Conservation (phyloP, 2,888 invertebrate species). For the Salticus scenicus region DNA sequence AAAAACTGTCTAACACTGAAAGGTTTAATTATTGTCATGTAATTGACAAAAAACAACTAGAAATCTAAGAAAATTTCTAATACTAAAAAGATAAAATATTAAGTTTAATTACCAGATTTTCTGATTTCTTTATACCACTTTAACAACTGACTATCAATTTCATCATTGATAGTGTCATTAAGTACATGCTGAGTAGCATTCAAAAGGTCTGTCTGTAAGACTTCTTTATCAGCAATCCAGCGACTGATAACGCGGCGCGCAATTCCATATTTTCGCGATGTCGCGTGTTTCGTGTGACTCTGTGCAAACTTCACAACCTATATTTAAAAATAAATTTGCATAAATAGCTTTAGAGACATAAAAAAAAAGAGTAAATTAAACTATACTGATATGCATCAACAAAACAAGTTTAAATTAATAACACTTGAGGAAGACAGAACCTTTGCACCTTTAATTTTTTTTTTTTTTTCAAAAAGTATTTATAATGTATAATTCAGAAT, state of each 20-base stretch:
- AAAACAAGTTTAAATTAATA: too few species aligned
- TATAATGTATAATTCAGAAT: too few species aligned
- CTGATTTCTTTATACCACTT: constrained; percentile 59
- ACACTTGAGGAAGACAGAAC: too few species aligned
- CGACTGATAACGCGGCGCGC: constrained; percentile 63
- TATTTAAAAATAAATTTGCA: background rate
- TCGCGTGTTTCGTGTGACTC: constrained; percentile 65
- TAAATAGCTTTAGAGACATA: background rate
- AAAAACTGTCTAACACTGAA: too few species aligned
- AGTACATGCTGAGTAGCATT: constrained; percentile 65
- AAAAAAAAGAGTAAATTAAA: background rate
- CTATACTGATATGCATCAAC: too few species aligned
- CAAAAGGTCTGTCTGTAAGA: constrained; percentile 54
- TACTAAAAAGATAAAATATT: too few species aligned
- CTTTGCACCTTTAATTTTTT: too few species aligned
- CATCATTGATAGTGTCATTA: constrained; percentile 40
- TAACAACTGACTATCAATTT: constrained; percentile 48
- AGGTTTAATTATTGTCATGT: too few species aligned
- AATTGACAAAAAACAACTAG: too few species aligned
- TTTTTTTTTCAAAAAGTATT: too few species aligned
- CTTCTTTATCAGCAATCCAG: constrained; percentile 67
- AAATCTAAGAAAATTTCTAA: too few species aligned
- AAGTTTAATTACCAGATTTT: constrained; percentile 49
- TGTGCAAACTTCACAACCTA: constrained; percentile 69
- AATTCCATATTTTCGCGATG: constrained; percentile 65